Evolutionary conservation across 1,140 invertebrate genomes (phyloP).

Genomic region (Mya arenaria): DNA sequence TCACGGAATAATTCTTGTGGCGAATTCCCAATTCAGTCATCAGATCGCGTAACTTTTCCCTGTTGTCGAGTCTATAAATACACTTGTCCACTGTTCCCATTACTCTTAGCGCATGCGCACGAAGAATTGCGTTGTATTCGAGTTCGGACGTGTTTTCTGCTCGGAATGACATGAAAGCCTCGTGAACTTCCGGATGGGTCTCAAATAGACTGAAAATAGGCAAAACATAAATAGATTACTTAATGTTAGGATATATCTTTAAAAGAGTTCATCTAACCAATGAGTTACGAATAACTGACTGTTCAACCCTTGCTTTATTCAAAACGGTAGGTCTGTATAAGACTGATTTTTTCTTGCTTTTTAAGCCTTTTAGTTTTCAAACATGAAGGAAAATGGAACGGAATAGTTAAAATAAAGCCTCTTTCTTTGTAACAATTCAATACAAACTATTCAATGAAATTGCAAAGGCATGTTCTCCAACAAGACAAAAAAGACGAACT

Average conservation of each 20-base stretch:
- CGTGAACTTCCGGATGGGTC: constrained; percentile 84
- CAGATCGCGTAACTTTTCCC: constrained; percentile 82
- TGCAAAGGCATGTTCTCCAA: too few relatives aligned
- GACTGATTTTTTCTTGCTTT: too few relatives aligned
- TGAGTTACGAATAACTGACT: too few relatives aligned
- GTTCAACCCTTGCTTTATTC: too few relatives aligned
- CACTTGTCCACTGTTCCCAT: constrained; percentile 85
- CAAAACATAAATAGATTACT: background rate
- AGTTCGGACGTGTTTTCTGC: constrained; percentile 81
- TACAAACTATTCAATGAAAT: too few relatives aligned
- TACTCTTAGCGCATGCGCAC: constrained; percentile 83
- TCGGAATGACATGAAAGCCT: constrained; percentile 83
- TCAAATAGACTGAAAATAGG: constrained; percentile 82
- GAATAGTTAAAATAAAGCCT: too few relatives aligned
- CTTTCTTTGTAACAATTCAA: too few relatives aligned
- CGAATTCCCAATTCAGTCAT: constrained; percentile 82
- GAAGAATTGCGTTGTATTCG: constrained; percentile 82
- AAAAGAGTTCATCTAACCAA: too few relatives aligned
- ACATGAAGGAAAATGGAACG: too few relatives aligned
- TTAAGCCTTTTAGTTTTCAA: too few relatives aligned
- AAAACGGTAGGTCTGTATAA: too few relatives aligned
- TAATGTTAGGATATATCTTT: background rate
- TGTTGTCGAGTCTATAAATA: constrained; percentile 82
- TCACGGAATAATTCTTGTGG: constrained; percentile 83
- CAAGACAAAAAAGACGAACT: too few relatives aligned